Base-by-base conservation (phyloP, 2,888 invertebrate genomes). In the Eupithecia centaureata region DNA sequence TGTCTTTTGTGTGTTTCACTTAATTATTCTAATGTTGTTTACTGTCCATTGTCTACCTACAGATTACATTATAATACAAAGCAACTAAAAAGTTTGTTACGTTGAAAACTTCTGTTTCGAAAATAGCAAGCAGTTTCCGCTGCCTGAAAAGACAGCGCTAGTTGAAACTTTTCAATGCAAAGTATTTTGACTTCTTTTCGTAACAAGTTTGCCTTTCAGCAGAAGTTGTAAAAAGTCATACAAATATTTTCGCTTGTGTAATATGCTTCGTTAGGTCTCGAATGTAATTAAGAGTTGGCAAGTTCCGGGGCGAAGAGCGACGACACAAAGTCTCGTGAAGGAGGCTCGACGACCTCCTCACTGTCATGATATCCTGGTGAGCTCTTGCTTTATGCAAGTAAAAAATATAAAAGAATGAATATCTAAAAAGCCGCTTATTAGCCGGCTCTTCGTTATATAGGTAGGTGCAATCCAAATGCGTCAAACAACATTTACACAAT, bases 231-330 rank as follows among this genome's bases (percentile, higher is more conserved):
- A 51, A 51, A 47, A 64, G 38, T 61, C 28, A 56, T 61, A 56
- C 54, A 67, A 64, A 68, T 61, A 65, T 56, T 22, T 64, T 63
- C n/a, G 35, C 25, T 18, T 65, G 47, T 60, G 56, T 57, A 32
- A 42, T 38, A 51, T 27, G 59, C 60, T 51, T 73, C 72, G 71
- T 76, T 77, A 60, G 67, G 35, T 67, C 60, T 62, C 56, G 67
- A 70, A 67, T 59, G 58, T 65, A 65, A 68, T 65, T 67, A 52
- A 47, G 25, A 61, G 61, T 60, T 7, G 47, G 27, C 35, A 52
- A 64, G 63, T 68, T 63, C 25, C 35, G 25, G 22, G 30, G 8
- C 42, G 56, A 60, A 64, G 67, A 33, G 70, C 64, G 47, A 54
- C 59, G 25, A 62, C 60, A 65, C 65, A 65, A 70, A 70, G 62